A percentile compares a stretch with the other conserved stretches of the same genome.
These are phyloP conservation scores for Melanostigma gelatinosum DNA, from an alignment of 2,113 vertebrate species.

Conservation along the genomic window DNA sequence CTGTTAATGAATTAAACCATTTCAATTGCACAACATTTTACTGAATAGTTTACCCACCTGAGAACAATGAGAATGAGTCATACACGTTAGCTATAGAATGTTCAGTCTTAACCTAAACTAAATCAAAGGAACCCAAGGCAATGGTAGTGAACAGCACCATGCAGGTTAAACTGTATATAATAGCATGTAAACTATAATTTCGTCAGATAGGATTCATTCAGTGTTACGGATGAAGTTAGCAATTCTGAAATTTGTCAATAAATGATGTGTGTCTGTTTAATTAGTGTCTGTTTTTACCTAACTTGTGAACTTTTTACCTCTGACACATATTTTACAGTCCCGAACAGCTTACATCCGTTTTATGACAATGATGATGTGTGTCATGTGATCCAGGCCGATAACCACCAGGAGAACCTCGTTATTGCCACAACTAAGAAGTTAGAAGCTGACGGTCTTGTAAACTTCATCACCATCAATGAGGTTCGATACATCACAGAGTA, in stretches of 20 bases:
- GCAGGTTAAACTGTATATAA: too few relatives aligned
- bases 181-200: too few relatives aligned
- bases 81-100: too few relatives aligned
- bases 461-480: conserved; percentile 87
- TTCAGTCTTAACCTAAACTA: too few relatives aligned
- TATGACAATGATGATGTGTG: conserved; percentile 11
- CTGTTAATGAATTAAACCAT: neutral
- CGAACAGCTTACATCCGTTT: neutral
- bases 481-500: conserved; percentile 92
- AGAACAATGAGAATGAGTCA: too few relatives aligned
- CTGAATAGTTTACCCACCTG: neutral
- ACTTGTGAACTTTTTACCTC: neutral
- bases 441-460: conserved; percentile 82
- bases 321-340: neutral
- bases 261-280: neutral
- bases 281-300: neutral
- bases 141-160: too few relatives aligned
- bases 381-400: conserved; percentile 85
- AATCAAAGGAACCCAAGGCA: too few relatives aligned
- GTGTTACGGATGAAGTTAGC: neutral
- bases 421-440: conserved; percentile 71
- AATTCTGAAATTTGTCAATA: neutral
- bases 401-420: conserved; percentile 83
- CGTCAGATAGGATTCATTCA: neutral
- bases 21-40: neutral